Base-by-base conservation (phyloP, 2,888 invertebrate genomes). In the Drosophila paramelanica region DNA sequence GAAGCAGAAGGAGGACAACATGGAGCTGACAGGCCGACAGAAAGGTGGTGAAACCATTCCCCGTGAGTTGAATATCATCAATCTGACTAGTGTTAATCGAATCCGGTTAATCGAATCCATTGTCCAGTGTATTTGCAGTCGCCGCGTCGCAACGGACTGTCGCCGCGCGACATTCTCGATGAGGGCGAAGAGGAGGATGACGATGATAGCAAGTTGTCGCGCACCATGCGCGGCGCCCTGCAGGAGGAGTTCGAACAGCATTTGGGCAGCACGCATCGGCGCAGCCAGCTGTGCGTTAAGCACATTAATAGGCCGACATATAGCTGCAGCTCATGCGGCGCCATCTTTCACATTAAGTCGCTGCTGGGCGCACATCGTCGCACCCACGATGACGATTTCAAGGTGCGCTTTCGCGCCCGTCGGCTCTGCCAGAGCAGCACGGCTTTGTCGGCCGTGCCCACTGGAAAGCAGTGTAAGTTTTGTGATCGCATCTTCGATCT, bases 401-500 rank as follows among this genome's bases (percentile, higher is more conserved):
- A 73, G 57, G 49, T 69, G 45, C 87, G 81, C 1, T 81, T 68
- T 14, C 66, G 66, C 0, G 39, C 17, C 0, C 61, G 71, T 0
- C 58, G 62, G 0, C 4, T 43, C 0, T 38, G 57, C 1, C 66
- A 50, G 10, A 72, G 68, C 47, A 64, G 0, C 52, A 50, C 45
- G 1, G 14, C 45, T 0, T 1, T n/a, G 17, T 14, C 38, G 5
- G 1, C 8, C 14, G 14, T 25, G 0, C 43, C 36, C 1, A 17
- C 52, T 5, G 51, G 39, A n/a, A 72, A 73, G 1, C 66, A 65
- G 53, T 85, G 85, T 53, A 67, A 79, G 42, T 87, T 57, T 45
- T 85, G 85, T 20, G 85, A 87, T 60, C 89, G 89, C 17, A 56
- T 20, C 10, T 85, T 89, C 17, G 73, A 77, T 11, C 45, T 85